Percentiles rank a stretch among this genome's conserved stretches.
Evolutionary conservation across 1,140 invertebrate species (phyloP).

Genomic region (silkworm (Bombyx mori)): ASM3026992v2 NC_085111.1:3724001-3724500

Average conservation of each 20-base stretch:
- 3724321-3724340: conserved; percentile 47
- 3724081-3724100: too few species aligned
- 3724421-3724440: conserved; percentile 9
- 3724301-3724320: conserved; percentile 60
- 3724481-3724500: conserved; percentile 45
- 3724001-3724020: conserved; percentile 23
- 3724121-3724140: too few species aligned
- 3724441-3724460: conserved; percentile 31
- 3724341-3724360: conserved; percentile 29
- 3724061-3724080: too few species aligned
- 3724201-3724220: conserved; percentile 10
- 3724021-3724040: background rate
- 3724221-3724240: conserved; percentile 14
- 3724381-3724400: conserved; percentile 40
- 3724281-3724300: conserved; percentile 58
- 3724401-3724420: conserved; percentile 21
- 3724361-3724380: conserved; percentile 33
- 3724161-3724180: too few species aligned
- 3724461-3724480: conserved; percentile 42
- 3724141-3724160: too few species aligned
- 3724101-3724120: too few species aligned
- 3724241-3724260: conserved; percentile 35
- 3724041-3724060: too few species aligned
- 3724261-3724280: conserved; percentile 47
- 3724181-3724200: too few species aligned